Evolutionary conservation across 2,888 invertebrate species (phyloP).

Genomic region (Melitaea athalia): DNA sequence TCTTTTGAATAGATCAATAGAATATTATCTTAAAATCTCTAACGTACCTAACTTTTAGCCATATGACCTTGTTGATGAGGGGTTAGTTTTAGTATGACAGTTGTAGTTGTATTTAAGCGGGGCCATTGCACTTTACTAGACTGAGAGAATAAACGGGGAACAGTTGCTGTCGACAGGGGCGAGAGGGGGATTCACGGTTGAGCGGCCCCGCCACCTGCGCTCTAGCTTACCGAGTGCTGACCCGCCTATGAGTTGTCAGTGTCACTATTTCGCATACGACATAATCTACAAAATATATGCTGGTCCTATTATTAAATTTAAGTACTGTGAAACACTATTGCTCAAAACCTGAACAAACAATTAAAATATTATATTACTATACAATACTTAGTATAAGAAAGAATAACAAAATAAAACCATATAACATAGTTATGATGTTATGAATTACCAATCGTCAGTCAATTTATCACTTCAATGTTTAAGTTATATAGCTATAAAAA

Average conservation of each 20-base stretch:
- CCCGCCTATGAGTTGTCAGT: constrained; percentile 28
- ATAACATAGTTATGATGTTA: not conserved
- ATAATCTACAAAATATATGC: constrained; percentile 17
- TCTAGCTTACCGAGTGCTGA: constrained; percentile 23
- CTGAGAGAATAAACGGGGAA: constrained; percentile 65
- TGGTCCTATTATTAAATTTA: constrained; percentile 8
- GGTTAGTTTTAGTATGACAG: constrained; percentile 22
- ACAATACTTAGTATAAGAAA: not conserved
- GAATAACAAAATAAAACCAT: not conserved
- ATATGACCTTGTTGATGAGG: constrained; percentile 13
- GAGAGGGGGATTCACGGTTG: constrained; percentile 73
- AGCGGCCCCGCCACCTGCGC: constrained; percentile 72
- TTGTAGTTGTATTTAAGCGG: constrained; percentile 42
- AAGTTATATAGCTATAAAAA: not conserved
- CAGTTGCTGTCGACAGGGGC: constrained; percentile 69
- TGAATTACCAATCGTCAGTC: not conserved
- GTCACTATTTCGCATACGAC: constrained; percentile 34
- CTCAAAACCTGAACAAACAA: not conserved
- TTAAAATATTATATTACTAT: not conserved
- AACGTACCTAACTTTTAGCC: not conserved
- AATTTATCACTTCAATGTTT: too few relatives aligned
- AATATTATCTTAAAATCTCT: too few relatives aligned
- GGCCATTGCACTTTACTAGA: constrained; percentile 71
- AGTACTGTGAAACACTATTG: not conserved
- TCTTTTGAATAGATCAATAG: not conserved